A percentile compares a stretch with the other conserved stretches of the same genome.
These are phyloP conservation scores for Bacillus rossius DNA, from an alignment of 1,140 invertebrate species.

Conservation along the genomic window DNA sequence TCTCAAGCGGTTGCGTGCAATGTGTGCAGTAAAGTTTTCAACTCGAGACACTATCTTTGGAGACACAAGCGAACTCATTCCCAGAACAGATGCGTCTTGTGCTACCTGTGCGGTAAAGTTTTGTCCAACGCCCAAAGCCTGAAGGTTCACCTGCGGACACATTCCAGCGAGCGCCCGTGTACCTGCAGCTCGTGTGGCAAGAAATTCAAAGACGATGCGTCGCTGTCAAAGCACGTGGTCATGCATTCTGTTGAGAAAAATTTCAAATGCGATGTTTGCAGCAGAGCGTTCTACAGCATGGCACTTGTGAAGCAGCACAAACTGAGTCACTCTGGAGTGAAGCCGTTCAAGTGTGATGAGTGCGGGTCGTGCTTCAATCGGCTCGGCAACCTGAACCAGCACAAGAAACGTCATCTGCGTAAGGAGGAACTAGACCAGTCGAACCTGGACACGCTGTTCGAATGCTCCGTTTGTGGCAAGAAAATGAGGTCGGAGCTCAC, in stretches of 20 bases:
- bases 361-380: slow-evolving; percentile 28
- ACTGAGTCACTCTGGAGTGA: slow-evolving; percentile 13
- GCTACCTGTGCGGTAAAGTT: slow-evolving; percentile 13
- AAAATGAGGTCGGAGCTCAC: slow-evolving; percentile 10
- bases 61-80: slow-evolving; percentile 11
- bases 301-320: slow-evolving; percentile 12
- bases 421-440: background rate
- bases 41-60: slow-evolving; percentile 7
- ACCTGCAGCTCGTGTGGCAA: slow-evolving; percentile 6
- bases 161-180: slow-evolving; percentile 10
- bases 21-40: slow-evolving; percentile 3
- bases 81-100: slow-evolving; percentile 5
- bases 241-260: slow-evolving; percentile 11
- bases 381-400: slow-evolving; percentile 38
- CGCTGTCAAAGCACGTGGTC: slow-evolving; percentile 2
- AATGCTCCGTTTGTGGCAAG: slow-evolving; percentile 9
- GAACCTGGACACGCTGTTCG: background rate
- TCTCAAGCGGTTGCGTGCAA: slow-evolving; percentile 1
- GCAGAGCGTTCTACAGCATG: slow-evolving; percentile 9
- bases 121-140: slow-evolving; percentile 9
- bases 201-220: slow-evolving; percentile 7
- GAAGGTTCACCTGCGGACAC: slow-evolving; percentile 9
- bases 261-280: slow-evolving; percentile 12
- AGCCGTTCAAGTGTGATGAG: slow-evolving; percentile 9
- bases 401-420: slow-evolving; percentile 34